Base-by-base conservation (phyloP, 2,113 vertebrate species). In the Nothobranchius furzeri region DNA sequence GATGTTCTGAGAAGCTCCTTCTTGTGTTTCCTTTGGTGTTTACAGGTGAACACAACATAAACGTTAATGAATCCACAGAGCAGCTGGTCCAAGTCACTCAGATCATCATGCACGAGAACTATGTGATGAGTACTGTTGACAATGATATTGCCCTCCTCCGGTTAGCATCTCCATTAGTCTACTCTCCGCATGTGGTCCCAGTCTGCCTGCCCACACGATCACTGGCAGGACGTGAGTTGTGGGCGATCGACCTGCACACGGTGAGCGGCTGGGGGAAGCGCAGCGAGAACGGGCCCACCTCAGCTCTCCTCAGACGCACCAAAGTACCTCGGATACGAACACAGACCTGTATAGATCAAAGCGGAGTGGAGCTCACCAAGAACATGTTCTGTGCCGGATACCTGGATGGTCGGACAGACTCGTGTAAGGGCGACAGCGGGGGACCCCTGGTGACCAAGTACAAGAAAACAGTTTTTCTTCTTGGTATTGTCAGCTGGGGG, bases 341-440 rank as follows among this genome's bases (percentile, higher is more conserved):
- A 0, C 93, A 94, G 83, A 91, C 94, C 75, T 99, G 98, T 37
- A 50, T 85, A 30, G 69, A 82, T 61, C 79, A 91, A 11, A 94
- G 94, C 0, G 81, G 83, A 0, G 89, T 96, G 3, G 43, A 3
- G 1, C 73, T 99, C 60, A 96, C 96, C 0, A 48, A 82, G 0
- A 98, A 98, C 86, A 99, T 99, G 97, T 98, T 99, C 89, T 99
- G 98, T 1, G 98, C 98, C 0, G 98, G 98, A 6, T 97, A 95
- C 74, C 42, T 92, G 1, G 85, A 94, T 0, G 96, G 95, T 0
- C 73, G 20, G 12, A 91, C 93, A 79, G 98, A 98, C 50, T 92
- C 98, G 5, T 99, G 98, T 77, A 94, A 95, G 60, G 97, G 96
- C 0, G 98, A 99, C 88, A 99, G 97, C 0, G 98, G 98, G 0